Conservation (phyloP, 2,888 invertebrate genomes). For the Oithona nana region DNA sequence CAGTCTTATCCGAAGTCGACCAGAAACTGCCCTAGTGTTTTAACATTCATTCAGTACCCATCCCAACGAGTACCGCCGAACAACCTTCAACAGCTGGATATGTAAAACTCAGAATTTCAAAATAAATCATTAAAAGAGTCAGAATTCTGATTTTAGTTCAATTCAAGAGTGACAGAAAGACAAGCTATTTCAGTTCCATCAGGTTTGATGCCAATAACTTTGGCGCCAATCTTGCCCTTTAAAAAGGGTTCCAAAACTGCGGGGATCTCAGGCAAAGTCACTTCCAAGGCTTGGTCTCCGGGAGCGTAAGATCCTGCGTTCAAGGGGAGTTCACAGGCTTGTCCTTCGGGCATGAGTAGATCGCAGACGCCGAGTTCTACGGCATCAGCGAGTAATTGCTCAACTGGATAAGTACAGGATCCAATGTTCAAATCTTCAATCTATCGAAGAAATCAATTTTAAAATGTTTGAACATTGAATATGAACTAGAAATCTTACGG, state of each 20-base stretch:
- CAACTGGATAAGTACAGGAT: neutral
- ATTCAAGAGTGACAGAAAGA: neutral
- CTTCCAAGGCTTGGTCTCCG: neutral
- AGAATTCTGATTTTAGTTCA: neutral
- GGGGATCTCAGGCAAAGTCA: neutral
- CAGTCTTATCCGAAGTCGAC: slow-evolving; percentile 1
- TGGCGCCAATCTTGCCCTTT: neutral
- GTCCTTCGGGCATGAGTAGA: neutral
- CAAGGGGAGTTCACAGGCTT: neutral
- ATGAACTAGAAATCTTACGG: neutral
- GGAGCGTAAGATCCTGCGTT: neutral
- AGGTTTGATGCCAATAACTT: neutral
- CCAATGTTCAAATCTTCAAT: neutral
- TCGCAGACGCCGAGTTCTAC: neutral
- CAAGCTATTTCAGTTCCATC: neutral
- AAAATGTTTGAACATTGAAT: neutral
- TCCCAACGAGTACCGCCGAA: too few relatives aligned
- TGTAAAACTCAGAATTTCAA: too few relatives aligned
- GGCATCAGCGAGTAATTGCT: neutral
- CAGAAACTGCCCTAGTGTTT: neutral
- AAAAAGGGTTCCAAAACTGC: neutral
- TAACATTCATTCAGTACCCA: too few relatives aligned
- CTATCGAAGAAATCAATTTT: neutral
- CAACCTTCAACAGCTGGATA: too few relatives aligned
- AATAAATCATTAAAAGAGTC: too few relatives aligned